Evolutionary conservation across 2,888 invertebrate species (phyloP), one percentile per base, ranked within the genome.

Genomic region (Tenthredo scrophulariae): DNA sequence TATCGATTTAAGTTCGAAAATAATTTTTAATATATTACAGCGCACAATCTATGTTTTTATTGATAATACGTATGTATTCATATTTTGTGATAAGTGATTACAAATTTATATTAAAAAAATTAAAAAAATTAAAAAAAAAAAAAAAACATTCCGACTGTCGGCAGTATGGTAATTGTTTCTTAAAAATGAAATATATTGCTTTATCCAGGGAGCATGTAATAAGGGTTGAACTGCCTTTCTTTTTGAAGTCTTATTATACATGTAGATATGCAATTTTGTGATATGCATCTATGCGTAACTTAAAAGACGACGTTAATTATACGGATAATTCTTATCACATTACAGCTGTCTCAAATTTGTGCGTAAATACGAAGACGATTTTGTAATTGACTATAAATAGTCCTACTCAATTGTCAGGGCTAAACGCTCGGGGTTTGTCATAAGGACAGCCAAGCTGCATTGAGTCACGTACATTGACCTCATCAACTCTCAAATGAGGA

Each of bases 21-120:
- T 43, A 74, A 43, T 43, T 74, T 74, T 43, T 43, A 74, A 74
- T 74, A 74, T 74, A 74, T 74, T 74, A 43, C 43, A 43, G 26
- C 18, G 37, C 74, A 22, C 43, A 74, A 43, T 43, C 10, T 1
- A 74, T 74, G 43, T 43, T 26, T 43, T 74, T 5, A 13, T 15
- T 74, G 43, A 43, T 43, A 37, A 70, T 70, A 40, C 37, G 2
- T 18, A 43, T 74, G 43, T 43, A 74, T 74, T 74, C 40, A 43
- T 43, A 74, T 74, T 74, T 74, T 74, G 43, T 74, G 74, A 74
- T 74, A 43, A 74, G 26, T 43, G 43, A 74, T 43, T 40, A 74
- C 43, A 74, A 22, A 74, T 40, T 15, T 43, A 74, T 29, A 74
- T 29, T 18, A 33, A 67, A 29, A 37, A 29, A 29, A 2, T 2